Base-by-base conservation (phyloP, 2,888 invertebrate species). In the Sympetrum striolatum region DNA sequence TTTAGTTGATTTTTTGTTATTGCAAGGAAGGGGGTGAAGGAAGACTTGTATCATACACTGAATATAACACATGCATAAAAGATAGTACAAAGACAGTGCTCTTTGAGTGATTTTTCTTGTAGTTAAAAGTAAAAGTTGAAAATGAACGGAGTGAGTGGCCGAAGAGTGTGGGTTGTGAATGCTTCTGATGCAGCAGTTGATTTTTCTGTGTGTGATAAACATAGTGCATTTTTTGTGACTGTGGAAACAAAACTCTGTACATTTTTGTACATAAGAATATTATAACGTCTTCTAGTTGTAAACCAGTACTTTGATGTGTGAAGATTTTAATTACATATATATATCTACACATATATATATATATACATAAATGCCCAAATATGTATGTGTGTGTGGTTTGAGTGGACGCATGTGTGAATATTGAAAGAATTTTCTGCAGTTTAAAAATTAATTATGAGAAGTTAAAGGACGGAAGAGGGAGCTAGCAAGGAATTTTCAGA, bases 241-340 rank as follows among this genome's bases (percentile, higher is more conserved):
- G 86, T 60, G 73, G 73, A 73, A 73, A 53, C 18, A 18, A 44
- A 37, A 86, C 86, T 60, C 60, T 86, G 86, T 86, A 86, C 58
- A 86, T 86, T 86, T 86, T 86, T 86, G 86, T 86, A 86, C 86
- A 86, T 86, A 86, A n/a, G 86, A 73, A 86, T 86, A 86, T 86
- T 60, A 64, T 60, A 22, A 86, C 58, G 64, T 86, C 86, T 86
- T 86, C 86, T 86, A 86, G 86, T 86, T 58, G 86, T 86, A 86
- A 86, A 86, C 60, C 31, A 82, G 82, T 73, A 60, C 60, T 58
- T 86, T 60, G 86, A 86, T 86, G 60, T 86, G 86, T 60, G 86
- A 60, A 64, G 86, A 86, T 86, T 86, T 86, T 86, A 86, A 86
- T 60, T 86, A 60, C 64, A 86, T 86, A 86, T 86, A 86, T 86